Conservation (phyloP, 2,888 invertebrate species). For the Cheilosia pagana region DNA sequence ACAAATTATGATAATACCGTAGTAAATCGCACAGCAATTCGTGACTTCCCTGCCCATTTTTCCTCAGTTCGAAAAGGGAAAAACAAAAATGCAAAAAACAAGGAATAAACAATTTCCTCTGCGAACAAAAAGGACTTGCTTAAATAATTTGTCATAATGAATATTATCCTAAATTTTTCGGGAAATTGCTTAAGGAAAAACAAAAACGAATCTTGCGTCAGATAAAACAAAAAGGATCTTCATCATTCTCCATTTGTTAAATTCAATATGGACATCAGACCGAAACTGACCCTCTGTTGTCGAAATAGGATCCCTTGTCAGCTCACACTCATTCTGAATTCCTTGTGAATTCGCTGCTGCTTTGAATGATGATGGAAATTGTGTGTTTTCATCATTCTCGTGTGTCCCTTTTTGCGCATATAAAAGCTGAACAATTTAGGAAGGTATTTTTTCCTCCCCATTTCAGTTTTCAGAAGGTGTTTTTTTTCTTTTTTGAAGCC, state of each 20-base stretch:
- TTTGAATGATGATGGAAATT: too few species aligned
- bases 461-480: too few species aligned
- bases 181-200: conserved; percentile 42
- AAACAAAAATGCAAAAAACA: not conserved
- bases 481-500: too few species aligned
- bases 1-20: too few species aligned
- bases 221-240: conserved; percentile 15
- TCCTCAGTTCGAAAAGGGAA: not conserved
- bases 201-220: conserved; percentile 25
- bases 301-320: not conserved
- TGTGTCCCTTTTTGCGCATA: too few species aligned
- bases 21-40: too few species aligned
- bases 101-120: not conserved
- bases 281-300: conserved; percentile 25
- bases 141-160: conserved; percentile 58
- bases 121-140: conserved; percentile 1
- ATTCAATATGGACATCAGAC: conserved; percentile 17
- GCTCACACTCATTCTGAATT: too few species aligned
- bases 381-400: too few species aligned
- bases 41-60: too few species aligned
- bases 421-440: too few species aligned
- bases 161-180: conserved; percentile 47
- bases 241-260: conserved; percentile 40
- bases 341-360: too few species aligned
- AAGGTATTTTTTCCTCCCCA: too few species aligned